A percentile compares a stretch with the other conserved stretches of the same genome.
These are phyloP conservation scores for Limonius californicus DNA, from an alignment of 1,140 invertebrate species.

Conservation along the genomic window DNA sequence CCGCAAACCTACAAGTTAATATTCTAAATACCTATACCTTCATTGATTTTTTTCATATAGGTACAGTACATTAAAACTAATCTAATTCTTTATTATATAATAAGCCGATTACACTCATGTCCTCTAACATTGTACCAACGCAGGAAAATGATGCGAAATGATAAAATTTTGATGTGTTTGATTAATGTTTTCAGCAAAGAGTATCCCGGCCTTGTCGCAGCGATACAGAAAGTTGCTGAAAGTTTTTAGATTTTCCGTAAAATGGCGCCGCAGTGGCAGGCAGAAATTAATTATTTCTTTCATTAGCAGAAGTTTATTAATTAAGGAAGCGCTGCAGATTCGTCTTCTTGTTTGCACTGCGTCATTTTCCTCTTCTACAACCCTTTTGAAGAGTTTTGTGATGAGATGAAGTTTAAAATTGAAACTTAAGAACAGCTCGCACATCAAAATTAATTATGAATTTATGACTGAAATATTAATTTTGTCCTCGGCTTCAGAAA, in stretches of 20 bases:
- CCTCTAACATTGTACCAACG: no score
- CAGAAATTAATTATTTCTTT: conserved; percentile 48
- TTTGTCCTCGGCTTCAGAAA: conserved; percentile 10
- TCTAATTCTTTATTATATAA: no score
- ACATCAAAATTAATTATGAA: conserved; percentile 46
- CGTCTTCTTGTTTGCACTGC: conserved; percentile 45
- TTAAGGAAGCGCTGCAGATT: conserved; percentile 46
- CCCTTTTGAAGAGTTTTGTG: conserved; percentile 40
- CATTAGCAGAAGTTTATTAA: conserved; percentile 48
- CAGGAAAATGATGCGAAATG: no score
- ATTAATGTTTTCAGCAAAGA: no score
- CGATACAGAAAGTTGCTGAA: neutral
- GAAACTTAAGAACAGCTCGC: conserved; percentile 40
- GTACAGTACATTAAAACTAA: no score
- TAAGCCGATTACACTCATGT: no score
- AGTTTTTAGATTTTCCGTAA: conserved; percentile 32
- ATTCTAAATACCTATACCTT: no score
- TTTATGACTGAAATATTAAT: conserved; percentile 38
- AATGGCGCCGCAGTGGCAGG: conserved; percentile 39
- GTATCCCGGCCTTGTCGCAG: no score
- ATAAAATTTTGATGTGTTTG: no score
- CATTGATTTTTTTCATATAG: no score
- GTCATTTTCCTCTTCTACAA: conserved; percentile 40
- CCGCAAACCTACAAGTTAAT: no score
- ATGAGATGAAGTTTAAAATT: conserved; percentile 45